These are phyloP conservation scores for Neria commutata DNA, from an alignment of 2,888 invertebrate genomes.

Conservation along the genomic window DNA sequence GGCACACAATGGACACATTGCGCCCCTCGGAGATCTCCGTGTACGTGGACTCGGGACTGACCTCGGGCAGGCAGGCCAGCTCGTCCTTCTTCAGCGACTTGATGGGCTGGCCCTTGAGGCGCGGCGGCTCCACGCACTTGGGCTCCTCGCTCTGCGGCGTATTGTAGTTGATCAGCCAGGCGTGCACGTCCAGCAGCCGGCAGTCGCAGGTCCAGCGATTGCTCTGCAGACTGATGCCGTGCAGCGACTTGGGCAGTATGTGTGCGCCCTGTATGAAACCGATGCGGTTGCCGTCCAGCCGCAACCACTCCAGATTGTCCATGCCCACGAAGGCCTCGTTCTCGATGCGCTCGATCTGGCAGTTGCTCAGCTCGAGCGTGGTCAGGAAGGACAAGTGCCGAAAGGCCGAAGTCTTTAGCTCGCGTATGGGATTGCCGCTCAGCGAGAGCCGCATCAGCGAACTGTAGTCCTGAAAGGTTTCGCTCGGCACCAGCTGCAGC, in stretches of 20 bases:
- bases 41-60: constrained; percentile 75
- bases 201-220: constrained; percentile 93
- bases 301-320: constrained; percentile 81
- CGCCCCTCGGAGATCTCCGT: constrained; percentile 80
- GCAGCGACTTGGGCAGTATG: constrained; percentile 77
- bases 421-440: constrained; percentile 81
- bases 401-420: constrained; percentile 75
- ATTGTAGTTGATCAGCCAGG: constrained; percentile 78
- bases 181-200: constrained; percentile 75
- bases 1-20: constrained; percentile 81
- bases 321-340: constrained; percentile 82
- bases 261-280: constrained; percentile 73
- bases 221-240: constrained; percentile 81
- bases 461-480: constrained; percentile 77
- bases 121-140: constrained; percentile 73
- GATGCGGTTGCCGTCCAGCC: constrained; percentile 81
- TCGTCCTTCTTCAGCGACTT: constrained; percentile 72
- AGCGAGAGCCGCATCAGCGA: constrained; percentile 83
- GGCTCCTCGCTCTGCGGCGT: constrained; percentile 81
- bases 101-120: constrained; percentile 72
- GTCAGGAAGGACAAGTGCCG: constrained; percentile 76
- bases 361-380: constrained; percentile 80
- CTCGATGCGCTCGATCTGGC: constrained; percentile 78
- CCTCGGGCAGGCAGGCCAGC: constrained; percentile 81
- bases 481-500: constrained; percentile 77